Conservation (phyloP, 1,140 invertebrate species). For the Meloidogyne chitwoodi region DNA sequence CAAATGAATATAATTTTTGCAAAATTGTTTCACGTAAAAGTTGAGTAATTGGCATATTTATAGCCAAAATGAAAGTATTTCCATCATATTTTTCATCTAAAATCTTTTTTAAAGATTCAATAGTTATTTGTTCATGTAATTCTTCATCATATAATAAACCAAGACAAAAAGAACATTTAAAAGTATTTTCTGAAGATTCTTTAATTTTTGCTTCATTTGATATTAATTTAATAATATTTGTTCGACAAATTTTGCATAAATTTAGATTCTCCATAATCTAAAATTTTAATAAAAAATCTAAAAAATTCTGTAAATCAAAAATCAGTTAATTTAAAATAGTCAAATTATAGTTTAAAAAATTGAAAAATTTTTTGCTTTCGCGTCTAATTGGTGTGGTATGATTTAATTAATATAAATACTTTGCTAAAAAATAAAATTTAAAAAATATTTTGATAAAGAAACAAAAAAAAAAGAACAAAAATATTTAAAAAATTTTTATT, state of each 20-base stretch:
- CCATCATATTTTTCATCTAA: constrained; percentile 42
- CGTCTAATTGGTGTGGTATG: no score
- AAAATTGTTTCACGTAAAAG: constrained; percentile 40
- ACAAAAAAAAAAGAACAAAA: no score
- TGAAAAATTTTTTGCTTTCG: no score
- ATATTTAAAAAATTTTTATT: no score
- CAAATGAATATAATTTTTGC: constrained; percentile 4
- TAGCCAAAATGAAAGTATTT: constrained; percentile 46
- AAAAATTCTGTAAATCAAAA: no score
- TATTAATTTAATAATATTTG: background rate
- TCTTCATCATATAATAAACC: constrained; percentile 27
- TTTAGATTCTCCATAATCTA: background rate
- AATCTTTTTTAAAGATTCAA: constrained; percentile 27
- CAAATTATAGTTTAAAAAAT: no score
- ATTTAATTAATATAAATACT: no score
- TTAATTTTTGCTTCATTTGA: background rate
- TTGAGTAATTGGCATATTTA: constrained; percentile 51
- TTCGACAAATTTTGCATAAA: background rate
- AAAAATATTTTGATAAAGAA: no score
- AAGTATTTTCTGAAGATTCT: background rate
- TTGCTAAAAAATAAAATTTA: no score
- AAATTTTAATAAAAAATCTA: no score
- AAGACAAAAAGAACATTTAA: constrained; percentile 24
- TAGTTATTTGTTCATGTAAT: constrained; percentile 17
- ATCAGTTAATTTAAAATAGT: no score